Conservation (phyloP, 2,797 vertebrate genomes). For the Peromyscus melanophrys region DNA sequence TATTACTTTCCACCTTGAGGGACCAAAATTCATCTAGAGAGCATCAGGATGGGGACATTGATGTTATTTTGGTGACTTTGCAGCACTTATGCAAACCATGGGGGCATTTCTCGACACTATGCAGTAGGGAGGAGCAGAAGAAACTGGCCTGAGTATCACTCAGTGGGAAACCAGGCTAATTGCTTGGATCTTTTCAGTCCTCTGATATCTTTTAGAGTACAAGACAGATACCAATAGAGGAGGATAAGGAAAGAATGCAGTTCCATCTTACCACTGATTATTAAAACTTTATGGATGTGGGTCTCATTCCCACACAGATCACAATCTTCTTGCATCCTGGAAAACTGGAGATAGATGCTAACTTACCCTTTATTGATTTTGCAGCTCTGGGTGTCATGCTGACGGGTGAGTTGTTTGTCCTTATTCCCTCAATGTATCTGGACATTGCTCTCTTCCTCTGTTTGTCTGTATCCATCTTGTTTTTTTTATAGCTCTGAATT, state of each 20-base stretch:
- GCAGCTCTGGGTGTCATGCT: slow-evolving; percentile 56
- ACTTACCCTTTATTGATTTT: slow-evolving; percentile 68
- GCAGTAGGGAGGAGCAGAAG: neutral
- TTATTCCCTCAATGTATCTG: neutral
- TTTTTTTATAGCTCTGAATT: neutral
- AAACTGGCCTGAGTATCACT: neutral
- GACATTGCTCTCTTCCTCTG: neutral
- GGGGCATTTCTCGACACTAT: neutral
- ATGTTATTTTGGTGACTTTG: neutral
- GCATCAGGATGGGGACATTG: neutral
- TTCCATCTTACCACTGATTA: neutral
- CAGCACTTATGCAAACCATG: neutral
- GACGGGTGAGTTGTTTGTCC: neutral
- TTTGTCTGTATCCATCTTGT: neutral
- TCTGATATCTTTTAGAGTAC: neutral
- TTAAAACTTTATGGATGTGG: neutral
- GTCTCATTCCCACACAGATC: neutral
- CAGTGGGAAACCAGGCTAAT: neutral
- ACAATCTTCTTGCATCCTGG: neutral
- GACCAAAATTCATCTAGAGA: neutral
- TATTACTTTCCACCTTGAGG: neutral
- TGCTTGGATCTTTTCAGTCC: neutral
- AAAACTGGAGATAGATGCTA: neutral
- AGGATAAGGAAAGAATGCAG: neutral
- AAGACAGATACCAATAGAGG: neutral